Evolutionary conservation across 2,113 vertebrate genomes (phyloP), one percentile per base, ranked within the genome.

Genomic region (Ploceus nigricollis): DNA sequence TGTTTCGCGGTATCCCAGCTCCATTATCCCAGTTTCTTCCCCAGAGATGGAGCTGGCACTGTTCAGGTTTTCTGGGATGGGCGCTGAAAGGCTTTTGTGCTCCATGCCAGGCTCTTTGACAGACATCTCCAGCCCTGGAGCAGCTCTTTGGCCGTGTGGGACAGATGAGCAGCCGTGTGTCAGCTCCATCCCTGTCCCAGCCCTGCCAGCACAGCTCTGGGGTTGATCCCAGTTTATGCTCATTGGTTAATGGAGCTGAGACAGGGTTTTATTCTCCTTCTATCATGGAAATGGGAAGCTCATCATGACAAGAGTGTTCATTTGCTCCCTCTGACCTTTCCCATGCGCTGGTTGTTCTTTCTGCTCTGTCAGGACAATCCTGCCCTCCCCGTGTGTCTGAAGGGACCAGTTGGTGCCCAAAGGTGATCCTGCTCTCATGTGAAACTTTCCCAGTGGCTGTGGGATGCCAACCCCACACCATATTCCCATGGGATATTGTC

Each of bases 271-370:
- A 82, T 65, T 79, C 40, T 77, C 70, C 23, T 80, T 90, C 56
- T 64, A 84, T 95, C 65, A 93, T 21, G 69, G 77, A 82, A 94
- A 96, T 61, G 25, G 53, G 78, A 63, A 82, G 42, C 66, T 96
- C 66, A 76, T 96, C 11, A 94, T 69, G 78, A 42, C 13, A 14
- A 65, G 33, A 47, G 63, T 50, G 69, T 53, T 76, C 28, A 37
- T 78, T 68, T 63, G 31, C 81, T 78, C 44, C 33, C 15, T 42
- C 31, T 96, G 94, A 93, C 94, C 84, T 96, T 96, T 97, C 31
- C 3, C 3, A 0, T 0, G 7, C 25, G 8, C 35, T 2, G 5
- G 10, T 40, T 66, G 42, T 40, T 15, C 64, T 39, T 66, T 24
- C 51, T 79, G 69, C 69, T 87, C 42, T 39, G 48, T 23, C 45